Percentiles rank a stretch among this genome's conserved stretches.
phyloP scores from a whole-genome alignment of 2,888 invertebrate genomes.

The Synanthedon andrenaeformis region DNA sequence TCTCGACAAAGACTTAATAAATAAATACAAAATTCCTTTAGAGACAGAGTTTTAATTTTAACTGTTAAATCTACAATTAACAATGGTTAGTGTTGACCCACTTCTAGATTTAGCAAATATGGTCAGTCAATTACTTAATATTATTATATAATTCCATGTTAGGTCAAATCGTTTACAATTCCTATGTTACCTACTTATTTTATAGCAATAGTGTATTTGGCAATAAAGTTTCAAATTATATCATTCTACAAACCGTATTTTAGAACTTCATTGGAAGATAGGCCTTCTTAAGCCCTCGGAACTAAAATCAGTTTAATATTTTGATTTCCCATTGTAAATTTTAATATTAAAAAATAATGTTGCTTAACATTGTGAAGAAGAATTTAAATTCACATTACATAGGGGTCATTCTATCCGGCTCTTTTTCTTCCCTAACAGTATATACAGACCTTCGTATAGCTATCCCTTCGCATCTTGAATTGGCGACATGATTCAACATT shows the following conservation, averaged over 20 bases:
- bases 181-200: background rate
- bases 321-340: no score
- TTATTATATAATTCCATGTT: background rate
- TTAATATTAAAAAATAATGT: no score
- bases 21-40: no score
- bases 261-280: no score
- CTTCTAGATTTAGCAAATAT: constrained; percentile 38
- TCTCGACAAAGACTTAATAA: no score
- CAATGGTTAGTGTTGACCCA: no score
- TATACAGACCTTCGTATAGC: constrained; percentile 53
- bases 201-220: background rate
- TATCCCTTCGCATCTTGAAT: constrained; percentile 41
- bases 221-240: background rate
- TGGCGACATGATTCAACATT: constrained; percentile 56
- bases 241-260: no score
- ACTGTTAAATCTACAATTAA: no score
- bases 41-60: no score
- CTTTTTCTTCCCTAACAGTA: constrained; percentile 22
- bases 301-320: no score
- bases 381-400: constrained; percentile 25
- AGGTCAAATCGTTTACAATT: background rate
- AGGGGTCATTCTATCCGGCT: constrained; percentile 36
- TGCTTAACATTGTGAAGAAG: no score
- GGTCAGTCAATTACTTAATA: constrained; percentile 33
- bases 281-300: no score